Conservation (phyloP, 2,888 invertebrate species). For the Andricus curvator region DNA sequence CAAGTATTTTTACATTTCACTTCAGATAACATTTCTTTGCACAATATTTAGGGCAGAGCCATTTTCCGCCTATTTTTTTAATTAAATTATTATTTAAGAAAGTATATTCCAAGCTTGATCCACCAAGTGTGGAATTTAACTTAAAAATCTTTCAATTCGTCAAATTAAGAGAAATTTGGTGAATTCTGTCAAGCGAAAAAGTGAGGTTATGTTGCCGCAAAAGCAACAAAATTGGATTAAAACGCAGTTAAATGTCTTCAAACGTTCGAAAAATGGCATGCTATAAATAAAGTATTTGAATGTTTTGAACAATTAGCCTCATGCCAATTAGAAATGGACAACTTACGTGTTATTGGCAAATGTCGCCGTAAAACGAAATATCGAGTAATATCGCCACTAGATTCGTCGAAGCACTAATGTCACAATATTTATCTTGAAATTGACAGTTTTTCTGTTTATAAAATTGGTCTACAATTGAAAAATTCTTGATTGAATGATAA, state of each 20-base stretch:
- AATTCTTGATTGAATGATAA: neutral
- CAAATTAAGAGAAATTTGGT: neutral
- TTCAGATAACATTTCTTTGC: constrained; percentile 8
- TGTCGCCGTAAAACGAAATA: neutral
- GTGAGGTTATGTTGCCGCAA: neutral
- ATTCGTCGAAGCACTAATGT: neutral
- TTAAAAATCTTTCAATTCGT: neutral
- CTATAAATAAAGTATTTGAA: neutral
- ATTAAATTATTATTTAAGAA: neutral
- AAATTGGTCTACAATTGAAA: neutral
- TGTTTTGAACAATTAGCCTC: neutral
- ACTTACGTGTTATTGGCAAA: neutral
- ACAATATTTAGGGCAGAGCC: neutral
- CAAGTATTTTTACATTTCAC: too few species aligned
- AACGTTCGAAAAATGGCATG: neutral
- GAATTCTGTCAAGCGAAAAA: neutral
- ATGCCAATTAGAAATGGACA: neutral
- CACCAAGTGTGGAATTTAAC: neutral
- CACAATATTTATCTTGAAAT: neutral
- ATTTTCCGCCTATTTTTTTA: neutral
- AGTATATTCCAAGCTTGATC: neutral
- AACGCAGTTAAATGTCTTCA: neutral
- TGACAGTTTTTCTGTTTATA: neutral
- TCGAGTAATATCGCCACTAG: neutral
- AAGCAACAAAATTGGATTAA: neutral